Evolutionary conservation across 1,140 invertebrate species (phyloP), one percentile per base, ranked within the genome.

Genomic region (Drosophila pachea): DNA sequence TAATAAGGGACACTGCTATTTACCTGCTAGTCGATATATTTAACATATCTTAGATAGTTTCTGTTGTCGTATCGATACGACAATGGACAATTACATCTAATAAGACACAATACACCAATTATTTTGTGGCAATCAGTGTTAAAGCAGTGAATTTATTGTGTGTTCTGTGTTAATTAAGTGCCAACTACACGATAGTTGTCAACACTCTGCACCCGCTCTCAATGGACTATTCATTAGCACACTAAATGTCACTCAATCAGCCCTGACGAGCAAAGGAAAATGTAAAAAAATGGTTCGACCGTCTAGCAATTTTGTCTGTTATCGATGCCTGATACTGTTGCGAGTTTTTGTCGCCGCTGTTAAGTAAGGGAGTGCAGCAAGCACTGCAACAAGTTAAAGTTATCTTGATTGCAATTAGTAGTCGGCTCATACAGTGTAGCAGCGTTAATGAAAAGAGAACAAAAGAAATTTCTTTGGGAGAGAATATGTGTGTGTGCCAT

Each of bases 391-490:
- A 79, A 86, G 79, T 86, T 86, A 56, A 74, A 84, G 81, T 33
- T 66, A 76, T 75, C 81, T 68, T 84, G 81, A 86, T 86, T 84
- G 79, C 81, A 84, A 84, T 84, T 84, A 81, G 76, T 74, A 63
- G 76, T 63, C 73, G 67, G 52, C 82, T 76, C 60, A 59, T 53
- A 83, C 78, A 83, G 75, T 83, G 75, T 83, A 76, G 72, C 66
- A 62, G 82, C 65, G 55, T 66, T 84, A 83, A 83, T 76, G 76
- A 84, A 81, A 81, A 69, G 59, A 71, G 76, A 84, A 84, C 81
- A 79, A 81, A 84, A 58, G 63, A 56, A 60, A 31, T 61, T 61
- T 47, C 35, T 31, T 45, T 2, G 40, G n/a, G 4, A 7, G n/a
- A 14, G n/a, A 12, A 16, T 43, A n/a, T 43, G 50, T 12, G 47